These are phyloP conservation scores for Noctilio leporinus DNA, from an alignment of 2,113 vertebrate species.

Conservation along the genomic window DNA sequence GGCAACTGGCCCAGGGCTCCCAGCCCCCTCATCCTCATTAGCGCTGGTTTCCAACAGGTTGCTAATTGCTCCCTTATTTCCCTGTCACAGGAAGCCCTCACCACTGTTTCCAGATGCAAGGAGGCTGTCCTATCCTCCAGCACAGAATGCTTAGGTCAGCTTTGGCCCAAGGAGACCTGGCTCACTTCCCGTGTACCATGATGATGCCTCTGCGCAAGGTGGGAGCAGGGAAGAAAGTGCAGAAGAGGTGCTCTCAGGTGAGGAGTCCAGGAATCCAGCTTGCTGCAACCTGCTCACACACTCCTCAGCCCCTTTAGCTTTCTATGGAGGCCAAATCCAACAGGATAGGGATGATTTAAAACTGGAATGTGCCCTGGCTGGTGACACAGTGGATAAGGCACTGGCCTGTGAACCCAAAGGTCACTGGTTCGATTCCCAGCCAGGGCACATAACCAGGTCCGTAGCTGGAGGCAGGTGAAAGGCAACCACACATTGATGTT, in stretches of 20 bases:
- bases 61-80: conserved; percentile 47
- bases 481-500: too few species aligned
- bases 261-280: not conserved
- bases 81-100: conserved; percentile 27
- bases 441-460: too few species aligned
- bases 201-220: not conserved
- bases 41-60: conserved; percentile 30
- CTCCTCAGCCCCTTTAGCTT: not conserved
- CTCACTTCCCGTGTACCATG: not conserved
- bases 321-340: not conserved
- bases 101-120: not conserved
- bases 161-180: not conserved
- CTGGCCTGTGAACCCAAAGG: too few species aligned
- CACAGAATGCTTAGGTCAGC: not conserved
- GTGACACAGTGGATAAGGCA: too few species aligned
- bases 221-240: not conserved
- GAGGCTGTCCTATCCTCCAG: not conserved
- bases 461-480: too few species aligned
- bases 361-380: not conserved
- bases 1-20: not conserved
- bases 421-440: too few species aligned
- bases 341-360: not conserved
- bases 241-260: too few species aligned
- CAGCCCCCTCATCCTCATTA: conserved; percentile 25
- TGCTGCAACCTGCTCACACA: rapidly evolving